Evolutionary conservation across 2,888 invertebrate species (phyloP), one percentile per base, ranked within the genome.

Genomic region (Paralinhomoeus sp.): DNA sequence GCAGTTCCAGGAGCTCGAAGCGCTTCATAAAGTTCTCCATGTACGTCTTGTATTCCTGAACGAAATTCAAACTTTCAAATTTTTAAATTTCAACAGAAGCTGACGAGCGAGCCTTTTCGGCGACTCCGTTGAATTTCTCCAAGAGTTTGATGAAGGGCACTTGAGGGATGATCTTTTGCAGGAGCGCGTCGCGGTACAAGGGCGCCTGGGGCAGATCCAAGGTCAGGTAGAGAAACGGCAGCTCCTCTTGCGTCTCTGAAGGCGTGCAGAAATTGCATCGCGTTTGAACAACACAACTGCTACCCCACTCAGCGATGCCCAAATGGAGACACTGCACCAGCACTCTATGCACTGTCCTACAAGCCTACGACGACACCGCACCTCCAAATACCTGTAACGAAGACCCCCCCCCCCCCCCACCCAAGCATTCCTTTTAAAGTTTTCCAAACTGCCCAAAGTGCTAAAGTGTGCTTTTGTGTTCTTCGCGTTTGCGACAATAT

Each of bases 121-220:
- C 71, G 50, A 78, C 75, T 1, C 91, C 91, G 64, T 93, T 93
- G 65, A 97, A 99, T 66, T 99, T 99, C 36, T 79, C 78, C 45
- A 99, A 27, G 31, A 41, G 18, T 22, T 22, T n/a, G n/a, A 17
- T 24, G 12, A 39, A 22, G 7, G 36, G 34, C 2, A 58, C 84
- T 72, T 93, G 91, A 39, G 97, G 97, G 61, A 97, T 97, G 54
- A 99, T 97, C 65, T 93, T 97, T 69, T 99, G 93, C 51, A 83
- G 75, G 55, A 87, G 78, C 64, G 91, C 91, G 65, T 99, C 97
- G 47, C 87, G 89, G 61, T 91, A 97, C 18, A 91, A 69, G 0
- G 97, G 97, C 1, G 89, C 85, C 1, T 93, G 82, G 0, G 97
- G 97, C 46, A 99, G 70, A 66, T 99, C 97, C 61, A 93, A 87